These are phyloP conservation scores for Aphaenogaster ashmeadi DNA, from an alignment of 1,140 invertebrate species.

Conservation along the genomic window DNA sequence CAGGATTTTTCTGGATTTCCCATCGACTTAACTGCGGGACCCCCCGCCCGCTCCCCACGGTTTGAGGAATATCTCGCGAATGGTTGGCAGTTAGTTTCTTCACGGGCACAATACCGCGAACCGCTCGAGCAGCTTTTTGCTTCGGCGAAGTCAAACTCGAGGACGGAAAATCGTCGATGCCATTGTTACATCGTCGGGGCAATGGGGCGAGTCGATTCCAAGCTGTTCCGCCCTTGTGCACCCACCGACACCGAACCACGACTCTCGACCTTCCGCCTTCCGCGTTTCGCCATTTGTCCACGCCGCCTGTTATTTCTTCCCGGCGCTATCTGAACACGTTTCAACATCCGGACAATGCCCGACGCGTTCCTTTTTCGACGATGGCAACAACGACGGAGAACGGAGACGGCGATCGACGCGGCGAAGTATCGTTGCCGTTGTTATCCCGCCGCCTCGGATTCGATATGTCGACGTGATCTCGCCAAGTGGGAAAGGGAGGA, in stretches of 20 bases:
- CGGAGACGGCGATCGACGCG: neutral
- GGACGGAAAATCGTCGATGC: conserved; percentile 60
- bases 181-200: conserved; percentile 70
- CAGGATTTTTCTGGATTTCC: conserved; percentile 47
- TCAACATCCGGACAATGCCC: conserved; percentile 65
- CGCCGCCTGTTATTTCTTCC: conserved; percentile 70
- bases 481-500: too few relatives aligned
- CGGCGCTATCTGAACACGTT: conserved; percentile 43
- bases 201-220: conserved; percentile 52
- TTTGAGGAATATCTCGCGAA: conserved; percentile 56
- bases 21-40: conserved; percentile 45
- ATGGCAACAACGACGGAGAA: neutral
- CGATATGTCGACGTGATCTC: neutral
- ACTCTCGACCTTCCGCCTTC: conserved; percentile 25
- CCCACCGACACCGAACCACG: conserved; percentile 19
- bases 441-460: conserved; percentile 37
- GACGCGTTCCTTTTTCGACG: conserved; percentile 37
- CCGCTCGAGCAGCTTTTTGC: conserved; percentile 56
- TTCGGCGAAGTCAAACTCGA: conserved; percentile 37
- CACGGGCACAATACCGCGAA: conserved; percentile 45
- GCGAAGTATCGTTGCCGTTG: conserved; percentile 35
- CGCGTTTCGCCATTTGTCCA: conserved; percentile 67
- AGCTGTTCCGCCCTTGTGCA: conserved; percentile 46
- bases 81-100: conserved; percentile 58
- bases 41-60: neutral